Evolutionary conservation across 2,888 invertebrate species (phyloP), one percentile per base, ranked within the genome.

Genomic region (Campoplex capitator): DNA sequence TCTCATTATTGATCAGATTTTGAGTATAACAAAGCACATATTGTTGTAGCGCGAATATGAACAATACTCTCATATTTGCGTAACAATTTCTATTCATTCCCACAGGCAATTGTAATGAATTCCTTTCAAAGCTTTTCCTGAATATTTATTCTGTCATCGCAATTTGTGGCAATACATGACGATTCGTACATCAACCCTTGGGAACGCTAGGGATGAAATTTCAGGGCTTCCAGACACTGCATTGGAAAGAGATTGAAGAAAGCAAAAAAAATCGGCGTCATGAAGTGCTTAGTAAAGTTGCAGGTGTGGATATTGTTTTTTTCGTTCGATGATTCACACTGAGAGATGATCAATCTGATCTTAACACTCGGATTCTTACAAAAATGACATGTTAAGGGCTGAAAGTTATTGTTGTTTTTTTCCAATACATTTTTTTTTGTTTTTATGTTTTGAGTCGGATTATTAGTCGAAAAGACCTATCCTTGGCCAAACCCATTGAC

Each of bases 181-280:
- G 54, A 67, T 51, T 74, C 35, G 42, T 16, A 56, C 38, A 32
- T 35, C 42, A n/a, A 11, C 65, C 7, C 28, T 58, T 13, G 16
- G 38, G 38, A 79, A 38, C 23, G 23, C 23, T 23, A 23, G 23
- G n/a, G n/a, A n/a, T n/a, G 23, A 23, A 23, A 23, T 0, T 23
- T 23, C 23, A 23, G 23, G 23, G 23, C 23, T 23, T 23, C 23
- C 23, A 23, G 23, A 23, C 23, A 23, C 23, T 23, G 23, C 23
- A 23, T 23, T 23, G 48, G 58, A 51, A 73, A 42, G 56, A 74
- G 48, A 79, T 56, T 68, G 78, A 84, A 68, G 62, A 68, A 48
- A 58, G 58, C 51, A 28, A 45, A 65, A 73, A 67, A 51, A 23
- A 65, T 62, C 48, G 45, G 62, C 76, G 18, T 58, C 58, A 42